These are phyloP conservation scores for Polymixis lichenea DNA, from an alignment of 2,888 invertebrate species.

Conservation along the genomic window DNA sequence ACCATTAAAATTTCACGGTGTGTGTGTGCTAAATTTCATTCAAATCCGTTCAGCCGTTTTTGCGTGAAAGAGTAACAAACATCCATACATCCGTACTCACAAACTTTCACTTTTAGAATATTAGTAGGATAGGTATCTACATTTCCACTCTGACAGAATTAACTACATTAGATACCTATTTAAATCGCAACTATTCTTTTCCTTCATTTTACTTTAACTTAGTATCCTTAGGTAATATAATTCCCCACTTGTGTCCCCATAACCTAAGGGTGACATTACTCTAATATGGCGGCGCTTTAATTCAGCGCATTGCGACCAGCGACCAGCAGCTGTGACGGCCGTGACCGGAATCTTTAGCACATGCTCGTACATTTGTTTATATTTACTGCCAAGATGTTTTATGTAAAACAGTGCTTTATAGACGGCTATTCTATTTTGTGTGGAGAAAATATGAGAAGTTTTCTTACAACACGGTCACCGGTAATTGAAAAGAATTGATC, in stretches of 20 bases:
- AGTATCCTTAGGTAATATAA: too few species aligned
- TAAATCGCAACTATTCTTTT: background rate
- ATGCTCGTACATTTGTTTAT: constrained; percentile 39
- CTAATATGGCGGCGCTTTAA: constrained; percentile 29
- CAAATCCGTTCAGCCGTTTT: too few species aligned
- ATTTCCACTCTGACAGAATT: background rate
- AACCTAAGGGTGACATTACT: constrained; percentile 9
- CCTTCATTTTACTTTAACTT: background rate
- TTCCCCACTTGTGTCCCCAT: background rate
- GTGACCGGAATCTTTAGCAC: constrained; percentile 33
- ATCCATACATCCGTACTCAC: too few species aligned
- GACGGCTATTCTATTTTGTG: background rate
- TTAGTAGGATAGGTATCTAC: too few species aligned
- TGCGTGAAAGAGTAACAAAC: too few species aligned
- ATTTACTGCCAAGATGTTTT: constrained; percentile 31
- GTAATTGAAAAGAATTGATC: background rate
- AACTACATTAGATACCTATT: background rate
- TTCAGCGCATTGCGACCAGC: constrained; percentile 44
- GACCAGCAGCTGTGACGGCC: constrained; percentile 39
- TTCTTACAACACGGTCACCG: background rate
- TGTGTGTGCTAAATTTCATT: too few species aligned
- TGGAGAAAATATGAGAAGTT: background rate
- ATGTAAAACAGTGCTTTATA: background rate
- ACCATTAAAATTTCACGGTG: too few species aligned
- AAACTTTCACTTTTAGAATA: too few species aligned